Conservation (phyloP, 2,113 vertebrate species). For the Cochlearius cochlearius region DNA sequence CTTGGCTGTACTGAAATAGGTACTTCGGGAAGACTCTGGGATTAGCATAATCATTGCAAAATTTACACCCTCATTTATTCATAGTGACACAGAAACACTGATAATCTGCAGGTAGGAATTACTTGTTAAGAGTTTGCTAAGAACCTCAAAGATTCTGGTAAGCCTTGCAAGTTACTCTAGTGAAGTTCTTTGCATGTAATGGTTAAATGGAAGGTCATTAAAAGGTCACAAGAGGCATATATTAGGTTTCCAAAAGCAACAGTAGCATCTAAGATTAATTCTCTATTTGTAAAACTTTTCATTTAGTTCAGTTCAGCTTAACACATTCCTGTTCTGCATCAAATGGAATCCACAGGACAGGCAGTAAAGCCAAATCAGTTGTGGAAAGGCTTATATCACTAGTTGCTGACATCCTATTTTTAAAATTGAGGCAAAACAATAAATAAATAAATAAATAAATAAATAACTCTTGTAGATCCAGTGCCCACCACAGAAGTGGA, state of each 20-base stretch:
- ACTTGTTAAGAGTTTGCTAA: neutral
- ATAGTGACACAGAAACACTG: neutral
- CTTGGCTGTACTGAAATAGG: neutral
- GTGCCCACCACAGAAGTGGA: neutral
- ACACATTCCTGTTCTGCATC: neutral
- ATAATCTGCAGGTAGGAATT: neutral
- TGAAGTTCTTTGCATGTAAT: neutral
- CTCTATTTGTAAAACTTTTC: neutral
- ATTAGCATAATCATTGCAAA: neutral
- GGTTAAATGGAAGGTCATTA: neutral
- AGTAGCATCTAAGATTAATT: neutral
- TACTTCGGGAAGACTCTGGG: neutral
- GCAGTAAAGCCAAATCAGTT: neutral
- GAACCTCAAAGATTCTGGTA: neutral
- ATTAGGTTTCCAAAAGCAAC: neutral
- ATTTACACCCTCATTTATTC: neutral
- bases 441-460: neutral
- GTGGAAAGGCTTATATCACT: neutral
- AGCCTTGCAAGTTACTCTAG: neutral
- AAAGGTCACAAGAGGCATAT: neutral
- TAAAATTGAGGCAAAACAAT: neutral
- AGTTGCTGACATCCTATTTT: neutral
- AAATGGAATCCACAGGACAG: neutral
- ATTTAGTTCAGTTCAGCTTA: neutral
- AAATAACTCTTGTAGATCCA: neutral